These are phyloP conservation scores for Amphipyra tragopoginis DNA, from an alignment of 2,888 invertebrate genomes.

Conservation along the genomic window DNA sequence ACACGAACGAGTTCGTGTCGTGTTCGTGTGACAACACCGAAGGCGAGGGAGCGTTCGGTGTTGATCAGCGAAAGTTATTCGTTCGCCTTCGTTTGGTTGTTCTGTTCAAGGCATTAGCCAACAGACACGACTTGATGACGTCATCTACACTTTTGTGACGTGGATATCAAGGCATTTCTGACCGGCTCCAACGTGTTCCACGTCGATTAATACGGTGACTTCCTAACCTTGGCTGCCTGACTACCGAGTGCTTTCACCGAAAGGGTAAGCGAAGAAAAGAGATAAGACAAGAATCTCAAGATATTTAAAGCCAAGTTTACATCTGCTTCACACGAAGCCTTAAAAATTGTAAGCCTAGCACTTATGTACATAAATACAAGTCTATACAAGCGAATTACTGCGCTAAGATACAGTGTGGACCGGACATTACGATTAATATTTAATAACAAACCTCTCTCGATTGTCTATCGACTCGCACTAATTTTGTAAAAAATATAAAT, in stretches of 20 bases:
- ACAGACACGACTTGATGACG: too few relatives aligned
- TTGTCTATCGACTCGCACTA: too few relatives aligned
- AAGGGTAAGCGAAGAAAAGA: conserved; percentile 17
- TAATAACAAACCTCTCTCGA: neutral
- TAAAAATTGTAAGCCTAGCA: conserved; percentile 10
- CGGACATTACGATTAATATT: neutral
- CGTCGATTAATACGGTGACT: neutral
- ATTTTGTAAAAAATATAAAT: neutral
- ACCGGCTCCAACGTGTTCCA: too few relatives aligned
- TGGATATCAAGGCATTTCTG: too few relatives aligned
- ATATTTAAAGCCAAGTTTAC: conserved; percentile 29
- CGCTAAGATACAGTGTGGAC: conserved; percentile 2
- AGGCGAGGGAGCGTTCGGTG: too few relatives aligned
- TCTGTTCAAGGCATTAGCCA: too few relatives aligned
- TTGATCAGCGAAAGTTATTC: too few relatives aligned
- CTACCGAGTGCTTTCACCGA: conserved; percentile 2
- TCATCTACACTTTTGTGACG: too few relatives aligned
- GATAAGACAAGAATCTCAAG: conserved; percentile 29
- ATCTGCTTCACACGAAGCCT: neutral
- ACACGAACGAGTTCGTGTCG: too few relatives aligned
- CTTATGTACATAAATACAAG: conserved; percentile 54
- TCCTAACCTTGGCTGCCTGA: neutral
- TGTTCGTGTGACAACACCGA: too few relatives aligned
- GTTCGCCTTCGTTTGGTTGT: too few relatives aligned
- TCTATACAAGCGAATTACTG: conserved; percentile 27